Percentiles rank a stretch among this genome's conserved stretches.
Evolutionary conservation across 2,888 invertebrate species (phyloP).

Genomic region (Adelognathus sp.): DNA sequence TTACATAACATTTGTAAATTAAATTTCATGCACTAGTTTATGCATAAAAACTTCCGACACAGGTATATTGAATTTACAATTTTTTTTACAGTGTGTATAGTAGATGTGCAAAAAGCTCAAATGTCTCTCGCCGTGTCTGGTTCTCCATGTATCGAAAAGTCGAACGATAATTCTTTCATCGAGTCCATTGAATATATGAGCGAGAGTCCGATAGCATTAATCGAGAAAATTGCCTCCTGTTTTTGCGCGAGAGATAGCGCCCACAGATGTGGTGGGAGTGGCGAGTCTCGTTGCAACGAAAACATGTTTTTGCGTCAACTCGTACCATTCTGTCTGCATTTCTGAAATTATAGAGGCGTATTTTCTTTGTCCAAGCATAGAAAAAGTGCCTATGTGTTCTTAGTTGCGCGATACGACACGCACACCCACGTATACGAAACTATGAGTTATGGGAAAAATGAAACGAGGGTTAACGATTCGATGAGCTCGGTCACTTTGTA

Average conservation of each 20-base stretch:
- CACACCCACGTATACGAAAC: not conserved
- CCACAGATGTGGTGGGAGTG: not conserved
- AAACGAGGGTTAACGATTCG: conserved; percentile 7
- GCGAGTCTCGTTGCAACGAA: not conserved
- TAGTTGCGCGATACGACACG: not conserved
- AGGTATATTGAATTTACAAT: too few species aligned
- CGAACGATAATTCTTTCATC: conserved; percentile 15
- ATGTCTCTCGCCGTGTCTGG: not conserved
- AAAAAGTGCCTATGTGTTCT: too few species aligned
- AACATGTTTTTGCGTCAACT: conserved; percentile 16
- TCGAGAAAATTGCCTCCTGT: not conserved
- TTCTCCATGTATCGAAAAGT: not conserved
- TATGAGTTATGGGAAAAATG: not conserved
- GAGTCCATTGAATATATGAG: not conserved
- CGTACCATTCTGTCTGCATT: not conserved
- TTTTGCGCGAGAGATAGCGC: not conserved
- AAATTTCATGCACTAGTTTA: too few species aligned
- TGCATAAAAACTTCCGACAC: too few species aligned
- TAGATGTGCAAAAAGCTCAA: not conserved
- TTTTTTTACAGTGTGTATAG: not conserved
- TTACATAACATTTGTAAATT: too few species aligned
- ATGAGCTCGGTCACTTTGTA: not conserved
- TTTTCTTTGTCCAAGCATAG: too few species aligned
- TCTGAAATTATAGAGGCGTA: too few species aligned
- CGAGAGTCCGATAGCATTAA: not conserved